A percentile compares a stretch with the other conserved stretches of the same genome.
These are phyloP conservation scores for Kryphioiulus occultus DNA, from an alignment of 2,888 invertebrate species.

Conservation along the genomic window DNA sequence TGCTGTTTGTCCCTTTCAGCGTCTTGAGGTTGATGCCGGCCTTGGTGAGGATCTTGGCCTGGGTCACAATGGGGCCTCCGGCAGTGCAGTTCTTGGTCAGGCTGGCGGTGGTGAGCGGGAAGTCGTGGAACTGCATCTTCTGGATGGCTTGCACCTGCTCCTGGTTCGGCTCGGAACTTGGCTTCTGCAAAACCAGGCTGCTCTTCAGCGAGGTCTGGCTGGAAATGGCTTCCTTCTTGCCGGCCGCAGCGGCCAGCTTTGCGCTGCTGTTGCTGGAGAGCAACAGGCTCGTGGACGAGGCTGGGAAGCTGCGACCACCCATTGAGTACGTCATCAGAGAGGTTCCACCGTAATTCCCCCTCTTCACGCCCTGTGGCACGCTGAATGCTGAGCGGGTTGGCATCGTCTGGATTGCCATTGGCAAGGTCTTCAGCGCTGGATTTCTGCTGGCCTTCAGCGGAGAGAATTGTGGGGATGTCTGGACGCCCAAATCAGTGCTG, in stretches of 20 bases:
- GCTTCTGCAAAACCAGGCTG: constrained; percentile 20
- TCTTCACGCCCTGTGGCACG: not conserved
- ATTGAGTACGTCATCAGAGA: constrained; percentile 33
- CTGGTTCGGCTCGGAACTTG: constrained; percentile 53
- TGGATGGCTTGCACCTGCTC: constrained; percentile 58
- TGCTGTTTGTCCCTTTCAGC: constrained; percentile 38
- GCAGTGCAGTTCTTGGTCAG: constrained; percentile 52
- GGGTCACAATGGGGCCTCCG: constrained; percentile 56
- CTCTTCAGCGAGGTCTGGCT: not conserved
- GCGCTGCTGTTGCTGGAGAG: not conserved
- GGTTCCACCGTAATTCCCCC: not conserved
- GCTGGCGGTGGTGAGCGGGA: constrained; percentile 58
- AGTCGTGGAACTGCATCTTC: constrained; percentile 60
- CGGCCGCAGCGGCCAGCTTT: not conserved
- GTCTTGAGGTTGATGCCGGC: constrained; percentile 50
- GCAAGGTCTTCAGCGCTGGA: not conserved
- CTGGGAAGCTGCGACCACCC: not conserved
- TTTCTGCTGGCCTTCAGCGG: not conserved
- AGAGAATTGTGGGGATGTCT: not conserved
- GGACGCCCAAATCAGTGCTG: not conserved
- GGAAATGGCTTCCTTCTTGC: not conserved
- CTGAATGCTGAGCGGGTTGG: constrained; percentile 47
- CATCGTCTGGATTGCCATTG: constrained; percentile 26
- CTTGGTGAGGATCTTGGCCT: constrained; percentile 57
- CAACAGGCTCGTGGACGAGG: constrained; percentile 16